Evolutionary conservation across 1,140 invertebrate species (phyloP), one percentile per base, ranked within the genome.

Genomic region (Drosophila tristis): DNA sequence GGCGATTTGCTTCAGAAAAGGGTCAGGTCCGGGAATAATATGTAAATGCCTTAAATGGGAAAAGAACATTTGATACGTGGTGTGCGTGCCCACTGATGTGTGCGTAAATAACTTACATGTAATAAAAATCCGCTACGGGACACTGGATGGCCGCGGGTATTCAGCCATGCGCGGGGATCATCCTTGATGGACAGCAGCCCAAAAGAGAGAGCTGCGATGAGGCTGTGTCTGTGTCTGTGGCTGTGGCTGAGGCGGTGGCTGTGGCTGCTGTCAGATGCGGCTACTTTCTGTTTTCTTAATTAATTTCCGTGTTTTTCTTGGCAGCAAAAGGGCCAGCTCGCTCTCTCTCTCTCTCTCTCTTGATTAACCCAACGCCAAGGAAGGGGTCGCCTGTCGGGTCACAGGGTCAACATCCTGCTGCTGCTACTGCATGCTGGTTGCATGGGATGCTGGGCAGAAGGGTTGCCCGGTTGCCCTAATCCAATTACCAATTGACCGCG

Each of bases 401-500:
- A 66, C 25, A 58, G 49, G 49, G 54, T 65, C 71, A 74, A 64
- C 45, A 49, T 45, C 42, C 25, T 26, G 26, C 5, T 29, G 26
- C 26, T 29, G 26, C 20, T 5, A 63, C 35, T 35, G 47, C 45
- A 51, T 71, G 62, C 44, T 49, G 20, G 2, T 20, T 20, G 45
- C 23, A 43, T 62, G 62, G 58, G 63, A 51, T 43, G 35, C 53
- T 23, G 15, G 13, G 26, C n/a, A 39, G 53, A 74, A 64, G 74
- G 74, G 76, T 78, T 76, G 26, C 26, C 29, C 29, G 26, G 54
- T 48, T 43, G 59, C 63, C 44, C 51, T 86, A 86, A 85, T 86
- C 81, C 81, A 86, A 85, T 81, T 85, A 85, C 58, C 65, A 55
- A 78, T 86, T 85, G 82, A 81, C 81, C 78, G 81, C 74, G 62